A percentile compares a stretch with the other conserved stretches of the same genome.
Evolutionary conservation across 1,140 invertebrate species (phyloP).

Genomic region (Aphelinus atriplicis): DNA sequence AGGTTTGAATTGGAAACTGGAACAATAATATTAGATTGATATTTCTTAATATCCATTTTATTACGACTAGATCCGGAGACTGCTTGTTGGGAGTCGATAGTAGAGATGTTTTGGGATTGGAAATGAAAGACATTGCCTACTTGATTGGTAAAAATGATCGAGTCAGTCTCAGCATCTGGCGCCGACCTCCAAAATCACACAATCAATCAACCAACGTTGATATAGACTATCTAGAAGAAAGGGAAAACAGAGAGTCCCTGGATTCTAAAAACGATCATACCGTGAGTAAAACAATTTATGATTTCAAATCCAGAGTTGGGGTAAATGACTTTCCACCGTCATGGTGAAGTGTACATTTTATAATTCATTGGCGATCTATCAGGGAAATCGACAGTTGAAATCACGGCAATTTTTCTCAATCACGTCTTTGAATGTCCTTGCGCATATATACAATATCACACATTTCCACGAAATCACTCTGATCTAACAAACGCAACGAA

Average conservation of each 20-base stretch:
- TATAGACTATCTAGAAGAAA: background rate
- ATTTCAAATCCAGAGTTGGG: conserved; percentile 46
- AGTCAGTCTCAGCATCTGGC: conserved; percentile 58
- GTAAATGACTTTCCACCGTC: no score
- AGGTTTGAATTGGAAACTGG: no score
- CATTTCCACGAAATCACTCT: no score
- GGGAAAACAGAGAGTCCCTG: conserved; percentile 20
- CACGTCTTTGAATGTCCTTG: no score
- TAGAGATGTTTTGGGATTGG: conserved; percentile 70
- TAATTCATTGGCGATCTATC: no score
- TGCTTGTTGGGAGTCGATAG: conserved; percentile 74
- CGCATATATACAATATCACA: no score
- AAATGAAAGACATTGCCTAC: conserved; percentile 69
- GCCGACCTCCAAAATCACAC: conserved; percentile 48
- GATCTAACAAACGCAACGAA: no score
- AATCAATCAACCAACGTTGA: background rate
- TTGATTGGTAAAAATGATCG: conserved; percentile 63
- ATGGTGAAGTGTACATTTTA: no score
- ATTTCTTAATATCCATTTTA: no score
- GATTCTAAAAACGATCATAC: background rate
- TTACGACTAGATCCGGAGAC: conserved; percentile 66
- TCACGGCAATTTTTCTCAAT: no score
- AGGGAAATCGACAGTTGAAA: no score
- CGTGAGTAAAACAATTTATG: background rate
- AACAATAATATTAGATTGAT: no score